Conservation (phyloP, 2,888 invertebrate species). For the Eupithecia centaureata region DNA sequence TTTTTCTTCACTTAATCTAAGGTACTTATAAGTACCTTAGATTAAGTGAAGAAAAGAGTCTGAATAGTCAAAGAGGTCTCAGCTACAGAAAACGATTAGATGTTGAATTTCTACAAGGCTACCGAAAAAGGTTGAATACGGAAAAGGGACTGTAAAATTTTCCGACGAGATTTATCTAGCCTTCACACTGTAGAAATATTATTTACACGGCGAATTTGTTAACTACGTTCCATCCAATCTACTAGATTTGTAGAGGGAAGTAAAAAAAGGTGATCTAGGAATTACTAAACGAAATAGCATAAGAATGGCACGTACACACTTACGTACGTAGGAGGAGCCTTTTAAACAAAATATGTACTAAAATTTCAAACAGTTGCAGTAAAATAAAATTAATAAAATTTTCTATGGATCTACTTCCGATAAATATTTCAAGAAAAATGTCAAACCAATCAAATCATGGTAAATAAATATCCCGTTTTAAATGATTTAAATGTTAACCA, state of each 20-base stretch:
- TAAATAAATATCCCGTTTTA: too few species aligned
- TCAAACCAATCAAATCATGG: too few species aligned
- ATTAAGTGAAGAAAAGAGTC: not conserved
- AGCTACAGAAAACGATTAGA: not conserved
- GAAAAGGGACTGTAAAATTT: constrained; percentile 1
- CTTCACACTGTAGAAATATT: not conserved
- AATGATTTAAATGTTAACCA: too few species aligned
- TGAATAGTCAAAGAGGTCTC: not conserved
- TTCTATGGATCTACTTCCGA: too few species aligned
- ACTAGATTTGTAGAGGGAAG: not conserved
- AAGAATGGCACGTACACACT: not conserved
- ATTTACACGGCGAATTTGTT: not conserved
- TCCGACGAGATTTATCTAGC: not conserved
- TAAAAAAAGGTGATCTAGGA: not conserved
- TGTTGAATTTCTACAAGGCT: not conserved
- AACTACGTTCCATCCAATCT: not conserved
- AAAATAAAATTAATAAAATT: too few species aligned
- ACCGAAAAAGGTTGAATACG: not conserved
- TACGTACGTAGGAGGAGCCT: not conserved
- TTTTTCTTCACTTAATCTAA: not conserved
- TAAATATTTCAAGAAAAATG: too few species aligned
- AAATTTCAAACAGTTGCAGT: too few species aligned
- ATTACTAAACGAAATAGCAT: not conserved
- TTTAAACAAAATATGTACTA: not conserved
- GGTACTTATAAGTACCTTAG: too few species aligned